A percentile compares a stretch with the other conserved stretches of the same genome.
These are phyloP conservation scores for Saccostrea echinata DNA, from an alignment of 1,140 invertebrate genomes.

Conservation along the genomic window DNA sequence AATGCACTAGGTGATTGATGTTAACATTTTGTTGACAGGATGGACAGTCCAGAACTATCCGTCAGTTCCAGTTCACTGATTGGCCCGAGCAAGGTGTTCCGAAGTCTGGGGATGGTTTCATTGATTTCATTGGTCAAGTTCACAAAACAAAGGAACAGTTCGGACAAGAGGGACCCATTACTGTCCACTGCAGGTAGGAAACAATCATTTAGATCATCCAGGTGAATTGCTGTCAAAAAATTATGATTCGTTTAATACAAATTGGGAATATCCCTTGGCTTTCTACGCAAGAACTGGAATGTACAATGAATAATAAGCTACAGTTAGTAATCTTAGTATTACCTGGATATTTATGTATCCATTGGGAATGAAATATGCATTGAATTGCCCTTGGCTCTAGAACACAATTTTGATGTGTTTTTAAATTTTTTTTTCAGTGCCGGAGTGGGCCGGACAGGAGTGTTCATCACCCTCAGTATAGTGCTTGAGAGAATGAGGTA, in stretches of 20 bases:
- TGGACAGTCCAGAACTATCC: conserved; percentile 95
- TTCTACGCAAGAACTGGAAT: no score
- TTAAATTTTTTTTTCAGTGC: conserved; percentile 73
- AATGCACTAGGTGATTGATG: neutral
- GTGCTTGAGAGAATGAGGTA: conserved; percentile 99
- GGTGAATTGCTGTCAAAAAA: no score
- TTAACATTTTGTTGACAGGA: conserved; percentile 83
- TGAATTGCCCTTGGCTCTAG: no score
- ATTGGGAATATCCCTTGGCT: no score
- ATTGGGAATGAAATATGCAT: no score
- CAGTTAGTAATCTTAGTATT: no score
- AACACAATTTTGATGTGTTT: neutral
- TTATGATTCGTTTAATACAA: no score
- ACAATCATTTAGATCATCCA: no score
- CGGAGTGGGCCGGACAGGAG: conserved; percentile 92
- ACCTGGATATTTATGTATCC: no score
- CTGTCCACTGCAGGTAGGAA: conserved; percentile 95
- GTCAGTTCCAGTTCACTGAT: conserved; percentile 99
- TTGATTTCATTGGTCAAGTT: conserved; percentile 95
- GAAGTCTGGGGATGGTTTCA: conserved; percentile 98
- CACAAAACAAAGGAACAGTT: conserved; percentile 99
- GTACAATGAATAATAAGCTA: no score
- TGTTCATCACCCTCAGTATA: conserved; percentile 98
- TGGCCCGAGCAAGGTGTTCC: conserved; percentile 99
- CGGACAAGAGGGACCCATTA: conserved; percentile 99